Conservation (phyloP, 2,113 vertebrate species). For the Microcebus ravelobensis region DNA sequence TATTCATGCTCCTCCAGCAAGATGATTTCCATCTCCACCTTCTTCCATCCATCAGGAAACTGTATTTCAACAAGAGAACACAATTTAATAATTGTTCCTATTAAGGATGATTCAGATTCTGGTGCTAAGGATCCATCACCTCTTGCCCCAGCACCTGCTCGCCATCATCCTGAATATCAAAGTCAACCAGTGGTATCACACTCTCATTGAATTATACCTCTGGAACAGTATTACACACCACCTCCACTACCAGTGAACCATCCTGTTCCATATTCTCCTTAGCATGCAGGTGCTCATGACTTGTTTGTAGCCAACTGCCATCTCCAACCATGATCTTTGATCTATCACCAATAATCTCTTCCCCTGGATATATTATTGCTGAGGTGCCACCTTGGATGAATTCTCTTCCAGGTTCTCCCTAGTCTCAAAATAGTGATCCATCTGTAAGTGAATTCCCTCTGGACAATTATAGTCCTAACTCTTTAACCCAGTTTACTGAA, state of each 20-base stretch:
- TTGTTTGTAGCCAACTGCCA: slow-evolving; percentile 92
- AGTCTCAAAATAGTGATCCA: slow-evolving; percentile 88
- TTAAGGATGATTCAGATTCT: slow-evolving; percentile 90
- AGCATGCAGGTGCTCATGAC: slow-evolving; percentile 88
- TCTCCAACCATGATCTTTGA: slow-evolving; percentile 89
- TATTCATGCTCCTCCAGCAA: slow-evolving; percentile 80
- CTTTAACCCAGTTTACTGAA: slow-evolving; percentile 91
- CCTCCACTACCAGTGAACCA: background rate
- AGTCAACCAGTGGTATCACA: slow-evolving; percentile 84
- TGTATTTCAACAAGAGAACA: slow-evolving; percentile 90
- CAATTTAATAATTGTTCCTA: slow-evolving; percentile 92
- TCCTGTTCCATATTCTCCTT: slow-evolving; percentile 90
- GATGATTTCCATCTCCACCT: slow-evolving; percentile 79
- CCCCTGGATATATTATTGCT: slow-evolving; percentile 89
- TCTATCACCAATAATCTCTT: slow-evolving; percentile 90
- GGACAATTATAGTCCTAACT: slow-evolving; percentile 90
- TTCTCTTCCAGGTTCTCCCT: slow-evolving; percentile 89
- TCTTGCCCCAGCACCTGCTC: slow-evolving; percentile 71
- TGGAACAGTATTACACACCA: background rate
- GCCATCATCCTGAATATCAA: slow-evolving; percentile 88
- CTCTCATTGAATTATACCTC: background rate
- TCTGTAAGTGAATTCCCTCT: slow-evolving; percentile 89
- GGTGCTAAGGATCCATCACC: slow-evolving; percentile 85
- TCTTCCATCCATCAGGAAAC: slow-evolving; percentile 88
- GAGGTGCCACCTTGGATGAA: slow-evolving; percentile 91